Evolutionary conservation across 2,797 vertebrate species (phyloP).

Genomic region (Setipinna tenuifilis): DNA sequence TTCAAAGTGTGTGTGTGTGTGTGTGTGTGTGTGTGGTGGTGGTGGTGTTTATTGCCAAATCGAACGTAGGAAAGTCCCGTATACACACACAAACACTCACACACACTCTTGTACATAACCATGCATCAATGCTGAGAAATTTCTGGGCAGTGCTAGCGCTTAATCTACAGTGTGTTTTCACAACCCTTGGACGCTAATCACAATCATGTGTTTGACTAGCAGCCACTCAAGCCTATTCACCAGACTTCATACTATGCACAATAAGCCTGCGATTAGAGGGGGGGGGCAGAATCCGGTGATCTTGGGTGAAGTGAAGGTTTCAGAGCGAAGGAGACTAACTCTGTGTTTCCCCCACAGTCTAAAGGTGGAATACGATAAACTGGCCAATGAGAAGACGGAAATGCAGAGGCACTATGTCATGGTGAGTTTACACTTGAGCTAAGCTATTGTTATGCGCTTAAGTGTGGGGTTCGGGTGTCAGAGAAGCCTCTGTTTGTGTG

Average conservation of each 20-base stretch:
- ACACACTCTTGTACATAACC: neutral
- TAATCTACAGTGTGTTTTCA: constrained; percentile 20
- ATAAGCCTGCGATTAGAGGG: neutral
- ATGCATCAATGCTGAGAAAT: constrained; percentile 4
- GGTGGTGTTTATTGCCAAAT: constrained; percentile 13
- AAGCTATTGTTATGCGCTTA: constrained; percentile 66
- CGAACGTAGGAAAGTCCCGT: neutral
- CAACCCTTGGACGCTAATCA: constrained; percentile 18
- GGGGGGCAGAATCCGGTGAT: neutral
- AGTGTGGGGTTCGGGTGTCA: constrained; percentile 67
- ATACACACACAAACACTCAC: neutral
- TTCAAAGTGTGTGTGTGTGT: neutral
- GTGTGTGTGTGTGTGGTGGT: neutral
- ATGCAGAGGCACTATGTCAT: constrained; percentile 98
- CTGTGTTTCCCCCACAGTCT: constrained; percentile 74
- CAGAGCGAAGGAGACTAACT: neutral
- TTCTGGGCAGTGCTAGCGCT: constrained; percentile 1
- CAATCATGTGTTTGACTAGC: constrained; percentile 24
- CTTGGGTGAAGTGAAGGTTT: neutral
- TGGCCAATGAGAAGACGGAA: constrained; percentile 96
- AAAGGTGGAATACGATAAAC: constrained; percentile 97
- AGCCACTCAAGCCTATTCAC: neutral
- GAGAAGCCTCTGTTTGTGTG: constrained; percentile 65
- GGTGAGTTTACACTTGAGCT: constrained; percentile 81
- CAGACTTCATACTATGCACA: neutral